phyloP scores from a whole-genome alignment of 1,140 invertebrate species.

The Drosophila insularis region DNA sequence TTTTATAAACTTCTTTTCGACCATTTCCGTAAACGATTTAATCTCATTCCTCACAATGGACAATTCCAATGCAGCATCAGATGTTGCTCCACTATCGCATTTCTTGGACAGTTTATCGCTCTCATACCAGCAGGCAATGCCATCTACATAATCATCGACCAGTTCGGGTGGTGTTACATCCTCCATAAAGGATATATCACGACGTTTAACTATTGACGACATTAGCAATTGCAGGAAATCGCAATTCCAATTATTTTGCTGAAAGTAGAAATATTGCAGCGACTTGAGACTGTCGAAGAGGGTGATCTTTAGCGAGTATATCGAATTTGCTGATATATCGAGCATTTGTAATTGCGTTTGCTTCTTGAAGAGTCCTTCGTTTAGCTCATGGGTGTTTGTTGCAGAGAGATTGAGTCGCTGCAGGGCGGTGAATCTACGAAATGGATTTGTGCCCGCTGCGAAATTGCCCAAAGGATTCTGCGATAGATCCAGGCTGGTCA shows the following conservation, averaged over 20 bases:
- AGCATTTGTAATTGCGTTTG: conserved; percentile 67
- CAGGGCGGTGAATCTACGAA: conserved; percentile 63
- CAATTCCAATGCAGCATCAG: conserved; percentile 71
- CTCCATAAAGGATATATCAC: conserved; percentile 75
- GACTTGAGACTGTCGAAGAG: conserved; percentile 72
- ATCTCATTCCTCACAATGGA: conserved; percentile 78
- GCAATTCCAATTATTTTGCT: conserved; percentile 81
- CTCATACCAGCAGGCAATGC: conserved; percentile 79
- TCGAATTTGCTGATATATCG: conserved; percentile 70
- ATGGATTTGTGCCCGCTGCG: conserved; percentile 54
- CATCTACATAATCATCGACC: conserved; percentile 78
- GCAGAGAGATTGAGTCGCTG: conserved; percentile 66
- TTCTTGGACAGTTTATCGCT: conserved; percentile 71
- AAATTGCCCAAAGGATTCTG: conserved; percentile 73
- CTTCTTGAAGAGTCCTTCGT: conserved; percentile 75
- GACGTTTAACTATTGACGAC: conserved; percentile 73
- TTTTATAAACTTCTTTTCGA: conserved; percentile 78
- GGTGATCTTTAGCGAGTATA: conserved; percentile 74
- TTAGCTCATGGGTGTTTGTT: conserved; percentile 61
- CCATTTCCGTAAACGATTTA: conserved; percentile 68
- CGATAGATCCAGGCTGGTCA: conserved; percentile 69
- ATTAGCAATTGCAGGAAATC: conserved; percentile 76
- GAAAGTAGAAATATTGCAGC: conserved; percentile 80
- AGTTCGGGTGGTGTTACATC: conserved; percentile 70
- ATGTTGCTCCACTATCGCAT: conserved; percentile 50